These are phyloP conservation scores for Eugnorisma glareosa DNA, from an alignment of 2,888 invertebrate species.

Conservation along the genomic window DNA sequence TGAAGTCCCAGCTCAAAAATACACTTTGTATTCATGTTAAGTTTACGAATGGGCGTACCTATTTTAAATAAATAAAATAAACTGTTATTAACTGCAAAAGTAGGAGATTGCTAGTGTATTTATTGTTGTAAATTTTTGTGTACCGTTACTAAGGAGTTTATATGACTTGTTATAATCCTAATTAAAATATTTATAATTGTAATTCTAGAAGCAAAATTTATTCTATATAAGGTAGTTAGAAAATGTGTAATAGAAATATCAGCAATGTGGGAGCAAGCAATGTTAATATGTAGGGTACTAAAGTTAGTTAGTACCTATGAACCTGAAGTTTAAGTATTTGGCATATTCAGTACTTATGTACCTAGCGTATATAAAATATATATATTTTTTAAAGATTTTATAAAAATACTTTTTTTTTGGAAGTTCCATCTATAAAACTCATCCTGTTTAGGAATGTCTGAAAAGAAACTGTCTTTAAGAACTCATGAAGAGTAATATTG, in stretches of 20 bases:
- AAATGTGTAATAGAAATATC: no score
- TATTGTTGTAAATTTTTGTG: conserved; percentile 1
- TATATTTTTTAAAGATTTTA: neutral
- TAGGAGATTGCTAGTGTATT: conserved; percentile 21
- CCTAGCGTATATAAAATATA: neutral
- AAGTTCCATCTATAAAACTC: neutral
- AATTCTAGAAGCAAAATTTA: neutral
- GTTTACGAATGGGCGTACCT: neutral
- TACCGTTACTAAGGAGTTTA: neutral
- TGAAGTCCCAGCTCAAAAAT: conserved; percentile 3
- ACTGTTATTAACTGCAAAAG: neutral
- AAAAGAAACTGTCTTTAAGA: neutral
- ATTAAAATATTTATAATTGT: neutral
- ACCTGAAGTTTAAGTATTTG: neutral
- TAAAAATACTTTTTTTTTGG: neutral
- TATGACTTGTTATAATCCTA: neutral
- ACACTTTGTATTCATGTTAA: conserved; percentile 4
- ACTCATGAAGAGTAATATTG: neutral
- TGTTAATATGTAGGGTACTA: neutral
- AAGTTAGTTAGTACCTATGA: neutral
- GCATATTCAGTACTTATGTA: neutral
- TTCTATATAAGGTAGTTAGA: no score
- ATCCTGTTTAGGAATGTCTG: neutral
- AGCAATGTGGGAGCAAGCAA: neutral
- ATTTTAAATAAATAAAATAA: neutral